Evolutionary conservation across 2,113 vertebrate species (phyloP).

Genomic region (Mustela lutreola): DNA sequence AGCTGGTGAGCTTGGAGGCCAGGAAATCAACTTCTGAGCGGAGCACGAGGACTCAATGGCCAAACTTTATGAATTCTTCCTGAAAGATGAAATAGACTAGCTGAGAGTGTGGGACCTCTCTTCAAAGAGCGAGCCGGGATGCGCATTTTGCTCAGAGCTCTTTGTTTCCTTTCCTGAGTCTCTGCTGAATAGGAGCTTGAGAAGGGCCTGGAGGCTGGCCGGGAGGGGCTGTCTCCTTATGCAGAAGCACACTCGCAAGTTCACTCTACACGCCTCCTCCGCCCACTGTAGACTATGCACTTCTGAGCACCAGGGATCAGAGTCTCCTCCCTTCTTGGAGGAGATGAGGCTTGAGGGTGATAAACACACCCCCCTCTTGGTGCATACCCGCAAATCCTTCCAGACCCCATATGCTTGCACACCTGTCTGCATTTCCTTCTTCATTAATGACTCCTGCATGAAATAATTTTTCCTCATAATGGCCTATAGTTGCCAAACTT

Average conservation of each 20-base stretch:
- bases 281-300: background rate
- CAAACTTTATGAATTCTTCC: background rate
- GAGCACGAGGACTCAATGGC: background rate
- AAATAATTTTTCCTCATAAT: constrained; percentile 41
- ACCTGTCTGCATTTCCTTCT: constrained; percentile 47
- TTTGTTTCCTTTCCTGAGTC: background rate
- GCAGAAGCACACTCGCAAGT: background rate
- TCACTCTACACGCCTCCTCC: background rate
- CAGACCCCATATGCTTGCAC: background rate
- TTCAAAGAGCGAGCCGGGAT: background rate
- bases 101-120: background rate
- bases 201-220: background rate
- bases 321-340: background rate
- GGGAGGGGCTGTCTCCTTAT: background rate
- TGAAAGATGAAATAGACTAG: background rate
- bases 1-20: background rate
- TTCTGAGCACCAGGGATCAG: background rate
- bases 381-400: background rate
- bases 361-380: background rate
- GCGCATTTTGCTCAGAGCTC: background rate
- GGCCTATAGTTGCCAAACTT: constrained; percentile 44
- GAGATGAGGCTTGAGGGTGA: background rate
- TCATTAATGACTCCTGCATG: constrained; percentile 40
- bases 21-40: background rate
- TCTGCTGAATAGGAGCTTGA: background rate